Evolutionary conservation across 2,113 vertebrate genomes (phyloP).

Genomic region (Nettapus auritus): DNA sequence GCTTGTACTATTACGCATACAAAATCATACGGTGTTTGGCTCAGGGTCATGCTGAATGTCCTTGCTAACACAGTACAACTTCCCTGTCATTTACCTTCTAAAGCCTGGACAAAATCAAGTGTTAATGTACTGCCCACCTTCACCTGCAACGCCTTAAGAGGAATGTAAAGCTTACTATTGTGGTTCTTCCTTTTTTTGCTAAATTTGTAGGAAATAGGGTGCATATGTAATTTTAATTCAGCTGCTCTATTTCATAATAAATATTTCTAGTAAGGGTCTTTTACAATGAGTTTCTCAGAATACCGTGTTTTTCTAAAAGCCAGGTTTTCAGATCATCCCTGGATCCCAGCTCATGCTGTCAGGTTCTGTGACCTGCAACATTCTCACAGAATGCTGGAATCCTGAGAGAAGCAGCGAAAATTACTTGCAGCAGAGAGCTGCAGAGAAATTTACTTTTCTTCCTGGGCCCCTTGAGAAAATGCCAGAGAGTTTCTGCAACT

Average conservation of each 20-base stretch:
- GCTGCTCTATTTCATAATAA: background rate
- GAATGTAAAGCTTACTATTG: background rate
- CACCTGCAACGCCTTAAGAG: background rate
- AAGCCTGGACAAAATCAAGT: background rate
- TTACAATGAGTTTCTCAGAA: background rate
- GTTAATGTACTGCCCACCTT: background rate
- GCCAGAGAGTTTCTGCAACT: background rate
- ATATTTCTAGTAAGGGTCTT: background rate
- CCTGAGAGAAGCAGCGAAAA: background rate
- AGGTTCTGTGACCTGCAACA: background rate
- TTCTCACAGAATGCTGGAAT: background rate
- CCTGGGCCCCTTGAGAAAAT: background rate
- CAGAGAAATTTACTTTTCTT: background rate
- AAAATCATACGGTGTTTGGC: background rate
- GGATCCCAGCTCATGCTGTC: background rate
- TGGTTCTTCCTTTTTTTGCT: background rate
- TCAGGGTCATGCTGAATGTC: background rate
- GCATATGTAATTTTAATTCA: background rate
- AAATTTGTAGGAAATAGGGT: background rate
- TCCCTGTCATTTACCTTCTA: background rate
- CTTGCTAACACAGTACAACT: background rate
- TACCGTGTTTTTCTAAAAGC: background rate
- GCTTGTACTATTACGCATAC: background rate
- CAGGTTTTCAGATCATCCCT: background rate
- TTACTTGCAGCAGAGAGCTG: background rate